phyloP scores from a whole-genome alignment of 2,113 vertebrate species.

The Heterotis niloticus region DNA sequence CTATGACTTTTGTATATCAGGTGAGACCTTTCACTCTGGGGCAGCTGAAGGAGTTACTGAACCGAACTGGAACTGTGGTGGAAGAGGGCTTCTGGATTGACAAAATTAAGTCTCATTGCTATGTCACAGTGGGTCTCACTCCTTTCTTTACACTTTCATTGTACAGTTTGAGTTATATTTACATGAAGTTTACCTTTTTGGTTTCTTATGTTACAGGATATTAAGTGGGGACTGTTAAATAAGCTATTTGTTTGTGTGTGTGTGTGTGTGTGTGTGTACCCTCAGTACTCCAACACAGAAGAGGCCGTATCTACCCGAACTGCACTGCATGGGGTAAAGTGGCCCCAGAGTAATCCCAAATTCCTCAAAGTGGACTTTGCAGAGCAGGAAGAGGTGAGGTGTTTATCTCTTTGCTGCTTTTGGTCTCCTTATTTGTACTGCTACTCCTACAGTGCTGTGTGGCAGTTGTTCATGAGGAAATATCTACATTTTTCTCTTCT shows the following conservation, averaged over 20 bases:
- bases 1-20: slow-evolving; percentile 44
- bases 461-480: too few species aligned
- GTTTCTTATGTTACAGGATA: too few species aligned
- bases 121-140: slow-evolving; percentile 70
- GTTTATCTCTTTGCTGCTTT: not conserved
- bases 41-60: slow-evolving; percentile 83
- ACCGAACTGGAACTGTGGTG: slow-evolving; percentile 73
- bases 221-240: too few species aligned
- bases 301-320: slow-evolving; percentile 76
- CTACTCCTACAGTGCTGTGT: too few species aligned
- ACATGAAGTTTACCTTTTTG: too few species aligned
- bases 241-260: not conserved
- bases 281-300: slow-evolving; percentile 75
- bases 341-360: slow-evolving; percentile 87
- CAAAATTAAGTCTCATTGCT: slow-evolving; percentile 91
- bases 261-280: not conserved
- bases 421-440: too few species aligned
- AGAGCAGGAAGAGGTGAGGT: slow-evolving; percentile 81
- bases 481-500: not conserved
- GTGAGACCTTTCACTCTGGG: slow-evolving; percentile 86
- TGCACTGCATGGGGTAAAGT: slow-evolving; percentile 82
- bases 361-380: slow-evolving; percentile 82
- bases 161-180: too few species aligned
- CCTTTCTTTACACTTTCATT: too few species aligned
- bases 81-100: slow-evolving; percentile 91